Base-by-base conservation (phyloP, 2,113 vertebrate genomes). In the Hippocampus comes region DNA sequence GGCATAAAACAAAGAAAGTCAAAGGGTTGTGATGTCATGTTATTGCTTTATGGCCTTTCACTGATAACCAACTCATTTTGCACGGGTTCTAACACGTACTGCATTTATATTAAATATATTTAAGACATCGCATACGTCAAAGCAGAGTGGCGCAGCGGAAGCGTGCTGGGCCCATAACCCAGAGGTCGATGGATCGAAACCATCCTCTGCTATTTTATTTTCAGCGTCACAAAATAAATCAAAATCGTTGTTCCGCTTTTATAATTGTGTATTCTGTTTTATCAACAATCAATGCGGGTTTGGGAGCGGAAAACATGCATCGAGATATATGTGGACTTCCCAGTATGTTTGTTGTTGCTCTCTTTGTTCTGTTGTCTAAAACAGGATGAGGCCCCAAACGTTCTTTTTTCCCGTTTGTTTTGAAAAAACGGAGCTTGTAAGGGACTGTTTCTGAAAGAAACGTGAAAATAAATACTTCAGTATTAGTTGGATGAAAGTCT, bases 121-220 rank as follows among this genome's bases (percentile, higher is more conserved):
- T 1, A 25, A 25, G 25, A 25, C 25, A 1, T 25, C 25, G 25
- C 1, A n/a, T 25, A 25, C 25, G 25, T 25, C 25, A 25, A 25
- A 18, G 92, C 91, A 93, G 91, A 93, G 91, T 93, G 92, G 92
- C 91, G 92, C 91, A 93, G 91, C 92, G 91, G 92, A 93, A 92
- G 91, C 91, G 92, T 93, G 92, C 92, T 93, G 92, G 92, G 91
- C 91, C 91, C 92, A 93, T 92, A 92, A 93, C 91, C 91, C 92
- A 93, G 92, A 93, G 91, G 91, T 92, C 90, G 92, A 93, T 93
- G 92, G 90, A 92, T 93, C 90, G 91, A 93, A 93, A 93, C 92
- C 93, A 92, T 92, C 90, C 92, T 93, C 91, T 92, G 90, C 91
- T 92, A 91, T 0, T 2, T n/a, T 23, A 4, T 21, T 41, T n/a